phyloP scores from a whole-genome alignment of 2,113 vertebrate genomes.

The Passer montanus region DNA sequence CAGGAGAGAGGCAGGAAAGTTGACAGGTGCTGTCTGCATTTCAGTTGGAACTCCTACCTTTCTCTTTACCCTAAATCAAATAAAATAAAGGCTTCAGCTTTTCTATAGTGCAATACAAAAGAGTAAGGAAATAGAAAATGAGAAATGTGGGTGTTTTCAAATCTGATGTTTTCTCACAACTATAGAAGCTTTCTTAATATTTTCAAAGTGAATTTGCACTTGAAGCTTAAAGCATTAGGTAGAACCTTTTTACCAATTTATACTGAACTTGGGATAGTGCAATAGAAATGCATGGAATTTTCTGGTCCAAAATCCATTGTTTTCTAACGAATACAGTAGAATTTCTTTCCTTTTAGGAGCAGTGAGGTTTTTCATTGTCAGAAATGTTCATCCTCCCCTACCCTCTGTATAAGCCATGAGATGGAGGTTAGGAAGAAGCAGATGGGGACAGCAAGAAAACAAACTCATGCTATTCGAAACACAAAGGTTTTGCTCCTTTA shows the following conservation, averaged over 20 bases:
- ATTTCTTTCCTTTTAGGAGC: not conserved
- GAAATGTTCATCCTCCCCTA: not conserved
- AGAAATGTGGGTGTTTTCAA: constrained; percentile 21
- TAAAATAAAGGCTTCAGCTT: constrained; percentile 44
- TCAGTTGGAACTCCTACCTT: constrained; percentile 37
- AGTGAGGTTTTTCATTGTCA: not conserved
- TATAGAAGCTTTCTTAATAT: not conserved
- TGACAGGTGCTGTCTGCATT: constrained; percentile 63
- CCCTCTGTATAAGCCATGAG: not conserved
- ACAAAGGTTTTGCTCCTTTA: constrained; percentile 29
- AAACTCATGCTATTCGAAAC: constrained; percentile 30
- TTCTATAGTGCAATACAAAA: constrained; percentile 50
- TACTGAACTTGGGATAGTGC: not conserved
- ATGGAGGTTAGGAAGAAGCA: not conserved
- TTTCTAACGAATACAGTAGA: not conserved
- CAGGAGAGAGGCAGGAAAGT: constrained; percentile 46
- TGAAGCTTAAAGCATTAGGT: not conserved
- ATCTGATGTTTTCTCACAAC: constrained; percentile 17
- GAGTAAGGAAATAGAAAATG: not conserved
- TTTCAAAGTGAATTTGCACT: not conserved
- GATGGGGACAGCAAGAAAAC: constrained; percentile 28
- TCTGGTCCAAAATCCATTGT: not conserved
- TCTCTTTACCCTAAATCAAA: constrained; percentile 11
- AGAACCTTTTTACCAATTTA: not conserved
- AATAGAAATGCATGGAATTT: not conserved